Base-by-base conservation (phyloP, 2,113 vertebrate species). In the Thermophis baileyi region DNA sequence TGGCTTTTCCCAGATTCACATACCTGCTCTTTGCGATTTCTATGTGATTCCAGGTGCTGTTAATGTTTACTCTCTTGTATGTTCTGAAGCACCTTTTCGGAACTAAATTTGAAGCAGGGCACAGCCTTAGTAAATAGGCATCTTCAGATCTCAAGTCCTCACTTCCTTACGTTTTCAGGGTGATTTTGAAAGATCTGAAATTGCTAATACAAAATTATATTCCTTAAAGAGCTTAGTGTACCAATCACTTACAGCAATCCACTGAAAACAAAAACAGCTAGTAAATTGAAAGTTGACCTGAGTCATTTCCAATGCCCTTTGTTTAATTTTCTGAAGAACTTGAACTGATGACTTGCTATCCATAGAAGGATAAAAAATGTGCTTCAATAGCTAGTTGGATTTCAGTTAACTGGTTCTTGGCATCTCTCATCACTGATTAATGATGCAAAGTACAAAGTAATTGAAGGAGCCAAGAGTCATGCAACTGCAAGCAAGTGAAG, bases 401-500 rank as follows among this genome's bases (percentile, higher is more conserved):
- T 95, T 89, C 88, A 92, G 92, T 85, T 88, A 57, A 55, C 3
- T 16, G 92, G 88, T 40, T 22, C 86, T 92, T 92, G 92, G 92
- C 92, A 85, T 89, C 91, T 46, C 55, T 94, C 89, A 93, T 25
- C 87, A 50, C 47, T 6, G 92, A 85, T 93, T 91, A 93, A 40
- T 92, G 63, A 89, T 90, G 49, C 12, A 46, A 91, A 93, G 60
- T 46, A 92, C 50, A 90, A 57, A 94, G 46, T 60, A 95, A 93
- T 30, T 46, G 94, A 44, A 92, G 88, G 94, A 93, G 88, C 30
- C 89, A 93, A 92, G 93, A 92, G 0, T 5, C 54, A 91, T 44
- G 90, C 30, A 91, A 74, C 57, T 87, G 50, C 92, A 60, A 95
- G 88, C 94, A 93, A 96, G 92, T 91, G 57, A 95, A 55, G 87